Base-by-base conservation (phyloP, 2,797 vertebrate genomes). In the Pyrrhura leucotis region DNA sequence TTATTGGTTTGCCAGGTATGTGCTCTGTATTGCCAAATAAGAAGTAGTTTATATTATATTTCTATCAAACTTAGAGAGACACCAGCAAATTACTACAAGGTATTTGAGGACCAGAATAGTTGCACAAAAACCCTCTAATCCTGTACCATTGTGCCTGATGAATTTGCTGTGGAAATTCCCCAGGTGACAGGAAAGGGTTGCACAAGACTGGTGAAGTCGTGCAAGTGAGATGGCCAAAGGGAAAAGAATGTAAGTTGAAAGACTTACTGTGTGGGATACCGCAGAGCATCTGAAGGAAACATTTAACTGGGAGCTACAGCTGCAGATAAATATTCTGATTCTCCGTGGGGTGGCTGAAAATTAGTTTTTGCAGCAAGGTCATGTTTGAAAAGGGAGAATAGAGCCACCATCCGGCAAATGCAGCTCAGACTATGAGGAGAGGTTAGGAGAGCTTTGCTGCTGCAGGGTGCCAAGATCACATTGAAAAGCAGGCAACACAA, bases 351-450 rank as follows among this genome's bases (percentile, higher is more conserved):
- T 82, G 51, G 22, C 66, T 93, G 74, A 63, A 94, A 89, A 81
- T 90, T 23, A 82, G 80, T 63, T 85, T 90, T 79, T 88, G 35
- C 40, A 88, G 48, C 51, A 89, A 93, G 50, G 48, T 82, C 54
- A 25, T 75, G 23, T 91, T 95, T 95, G 68, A 50, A 75, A 76
- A 93, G 74, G 78, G 63, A 73, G 33, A 93, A 75, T 47, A 79
- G 89, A 95, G 78, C 54, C 84, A 91, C 77, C 75, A 93, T 72
- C 90, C 14, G 7, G 84, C 88, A 95, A 83, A 81, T 35, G n/a
- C n/a, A 77, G 54, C 81, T 66, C 31, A 68, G 58, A 48, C 44
- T 78, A 14, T 54, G 51, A 80, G 71, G 79, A 69, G 37, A 71
- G 17, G 14, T 85, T 90, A 53, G 4, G 4, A 74, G 50, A 93